These are phyloP conservation scores for Sebastes trivittatus DNA, from an alignment of 2,797 vertebrate genomes.

Conservation along the genomic window DNA sequence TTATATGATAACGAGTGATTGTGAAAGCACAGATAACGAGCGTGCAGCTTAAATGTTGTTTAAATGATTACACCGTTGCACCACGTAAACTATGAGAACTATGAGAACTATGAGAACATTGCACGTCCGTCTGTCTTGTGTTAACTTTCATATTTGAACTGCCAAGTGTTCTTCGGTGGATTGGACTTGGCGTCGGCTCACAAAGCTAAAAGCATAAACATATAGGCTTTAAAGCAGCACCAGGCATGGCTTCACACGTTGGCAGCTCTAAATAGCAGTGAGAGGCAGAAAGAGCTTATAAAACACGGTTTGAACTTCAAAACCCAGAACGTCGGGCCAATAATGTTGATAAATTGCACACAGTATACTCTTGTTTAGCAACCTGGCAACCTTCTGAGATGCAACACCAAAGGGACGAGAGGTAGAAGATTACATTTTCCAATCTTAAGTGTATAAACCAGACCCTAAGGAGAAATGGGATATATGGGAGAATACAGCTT, in stretches of 20 bases:
- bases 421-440: neutral
- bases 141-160: conserved; percentile 21
- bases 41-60: conserved; percentile 19
- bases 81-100: conserved; percentile 60
- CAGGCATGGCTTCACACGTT: conserved; percentile 45
- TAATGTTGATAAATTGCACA: neutral
- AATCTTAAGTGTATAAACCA: neutral
- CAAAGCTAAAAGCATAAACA: conserved; percentile 26
- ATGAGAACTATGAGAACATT: conserved; percentile 40
- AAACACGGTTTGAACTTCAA: conserved; percentile 28
- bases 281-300: neutral
- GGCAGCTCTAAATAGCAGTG: conserved; percentile 33
- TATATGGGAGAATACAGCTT: neutral
- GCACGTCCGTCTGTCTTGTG: conserved; percentile 30
- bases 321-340: neutral
- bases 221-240: conserved; percentile 37
- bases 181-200: conserved; percentile 18
- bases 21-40: conserved; percentile 32
- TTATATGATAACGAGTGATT: conserved; percentile 9
- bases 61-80: conserved; percentile 19
- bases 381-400: neutral
- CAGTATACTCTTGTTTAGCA: neutral
- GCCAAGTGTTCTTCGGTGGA: conserved; percentile 16
- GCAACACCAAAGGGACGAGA: neutral
- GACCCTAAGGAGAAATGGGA: neutral